Base-by-base conservation (phyloP, 2,113 vertebrate genomes). In the Phrynocephalus versicolor region DNA sequence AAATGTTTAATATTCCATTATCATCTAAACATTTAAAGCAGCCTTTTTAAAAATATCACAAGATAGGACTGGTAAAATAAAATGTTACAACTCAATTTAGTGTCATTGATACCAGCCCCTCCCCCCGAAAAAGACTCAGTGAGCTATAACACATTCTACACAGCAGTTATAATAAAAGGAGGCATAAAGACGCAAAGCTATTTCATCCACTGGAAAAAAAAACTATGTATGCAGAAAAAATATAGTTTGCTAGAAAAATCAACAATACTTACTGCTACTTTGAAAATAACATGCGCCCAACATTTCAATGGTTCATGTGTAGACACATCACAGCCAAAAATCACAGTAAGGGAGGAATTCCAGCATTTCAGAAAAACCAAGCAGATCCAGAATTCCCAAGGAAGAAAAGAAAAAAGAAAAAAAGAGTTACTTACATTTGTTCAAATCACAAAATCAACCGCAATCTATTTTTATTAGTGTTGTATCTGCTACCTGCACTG, bases 201-300 rank as follows among this genome's bases (percentile, higher is more conserved):
- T 41, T 65, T 14, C 6, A 30, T 67, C 60, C 60, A 37, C 60
- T 60, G 60, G 6, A 78, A 2, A 55, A 2, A 55, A 87, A 81
- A 18, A 3, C 7, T 16, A 67, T 67, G 75, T 58, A 35, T 86
- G 30, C 30, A 14, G 37, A 71, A 69, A 71, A 65, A 30, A 65
- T 5, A 37, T 8, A 30, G 14, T 45, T 81, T 1, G 19, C n/a
- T 21, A n/a, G 74, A 69, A 69, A 55, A 69, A 8, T 33, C 51
- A 81, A 91, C 8, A 85, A 88, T 98, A 99, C 98, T 99, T 96
- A 99, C 98, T 97, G 98, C 98, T 99, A 97, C 96, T 97, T 97
- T 95, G 92, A 90, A 91, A 96, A 93, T 88, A 89, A 94, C 89
- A 86, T n/a, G 3, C 93, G 94, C 92, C 82, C 96, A 93, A 89